Evolutionary conservation across 1,140 invertebrate genomes (phyloP), one percentile per base, ranked within the genome.

Genomic region (Drosophila carrolli): DNA sequence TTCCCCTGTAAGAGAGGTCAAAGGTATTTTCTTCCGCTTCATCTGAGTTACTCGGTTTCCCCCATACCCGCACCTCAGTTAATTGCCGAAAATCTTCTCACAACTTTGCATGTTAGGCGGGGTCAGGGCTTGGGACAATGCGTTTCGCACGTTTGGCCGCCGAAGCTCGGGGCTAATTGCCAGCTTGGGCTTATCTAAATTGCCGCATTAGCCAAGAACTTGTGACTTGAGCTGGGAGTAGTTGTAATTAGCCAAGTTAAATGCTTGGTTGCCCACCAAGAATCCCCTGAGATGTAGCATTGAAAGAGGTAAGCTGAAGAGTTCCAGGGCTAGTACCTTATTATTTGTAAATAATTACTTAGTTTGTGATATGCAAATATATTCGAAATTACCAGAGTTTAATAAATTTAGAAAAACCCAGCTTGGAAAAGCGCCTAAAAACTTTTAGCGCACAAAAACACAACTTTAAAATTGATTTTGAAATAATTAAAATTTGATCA

Each of bases 201-300:
- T 88, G 79, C 84, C 76, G 75, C 80, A 66, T 88, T 88, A 88
- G 70, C 83, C 84, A 88, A 88, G 83, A 88, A 88, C 83, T 86
- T 77, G 72, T 73, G 83, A 63, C 71, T 83, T 54, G 61, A 47
- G 37, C 37, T 46, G 74, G 43, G 62, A 40, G 59, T 44, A 27
- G 74, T 72, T 83, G 83, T 88, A 89, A 88, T 88, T 89, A 88
- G 72, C 72, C 50, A 67, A 73, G 78, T 80, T 83, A 83, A 88
- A 88, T 80, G 84, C 75, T 89, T 83, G 59, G 76, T 68, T 88
- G 82, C 53, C 41, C 75, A 75, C 47, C 68, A 61, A 47, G 58
- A 74, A 85, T 55, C 65, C 62, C 51, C 57, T 11, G 27, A 43
- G 50, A 41, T 32, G 7, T 75, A 41, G 51, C 67, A 58, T 71